Base-by-base conservation (phyloP, 2,888 invertebrate genomes). In the Nephrocerus scutellatus region DNA sequence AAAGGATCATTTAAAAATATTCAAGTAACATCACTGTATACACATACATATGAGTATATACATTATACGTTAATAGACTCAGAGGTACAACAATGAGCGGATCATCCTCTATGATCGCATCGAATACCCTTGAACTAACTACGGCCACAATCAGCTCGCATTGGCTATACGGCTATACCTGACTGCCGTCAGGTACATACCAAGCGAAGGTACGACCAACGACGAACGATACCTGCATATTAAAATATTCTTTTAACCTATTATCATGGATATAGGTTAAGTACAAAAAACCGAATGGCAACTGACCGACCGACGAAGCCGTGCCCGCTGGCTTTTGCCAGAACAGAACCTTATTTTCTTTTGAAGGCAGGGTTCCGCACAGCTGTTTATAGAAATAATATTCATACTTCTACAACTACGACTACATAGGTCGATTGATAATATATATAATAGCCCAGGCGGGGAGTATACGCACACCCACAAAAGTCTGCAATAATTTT, bases 211-310 rank as follows among this genome's bases (percentile, higher is more conserved):
- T n/a, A n/a, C n/a, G n/a, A n/a, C n/a, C 34, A 44, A 44, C 46
- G 39, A 36, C 39, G 46, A 46, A 46, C 46, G 46, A 46, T 46
- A 46, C 46, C 46, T 46, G 46, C 46, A 46, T 46, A 46, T 46
- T 46, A 46, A 46, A 46, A 46, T 46, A 41, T n/a, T n/a, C n/a
- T n/a, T n/a, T 44, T 46, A 44, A 46, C 46, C 46, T 46, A 46
- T 46, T 46, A 46, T 46, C 46, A 46, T 44, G 46, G 46, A 46
- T 46, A 46, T 46, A 46, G 46, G 46, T 46, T 46, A 46, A 46
- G 43, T 44, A 46, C 43, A 46, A 41, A 46, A 46, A 46, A 28
- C 41, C 46, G 10, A 10, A 10, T 10, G 8, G 10, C 22, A 22
- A 22, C 22, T 8, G 22, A 22, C 22, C 22, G 10, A 22, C 7